Evolutionary conservation across 2,113 vertebrate species (phyloP).

Genomic region (Atrichornis clamosus): DNA sequence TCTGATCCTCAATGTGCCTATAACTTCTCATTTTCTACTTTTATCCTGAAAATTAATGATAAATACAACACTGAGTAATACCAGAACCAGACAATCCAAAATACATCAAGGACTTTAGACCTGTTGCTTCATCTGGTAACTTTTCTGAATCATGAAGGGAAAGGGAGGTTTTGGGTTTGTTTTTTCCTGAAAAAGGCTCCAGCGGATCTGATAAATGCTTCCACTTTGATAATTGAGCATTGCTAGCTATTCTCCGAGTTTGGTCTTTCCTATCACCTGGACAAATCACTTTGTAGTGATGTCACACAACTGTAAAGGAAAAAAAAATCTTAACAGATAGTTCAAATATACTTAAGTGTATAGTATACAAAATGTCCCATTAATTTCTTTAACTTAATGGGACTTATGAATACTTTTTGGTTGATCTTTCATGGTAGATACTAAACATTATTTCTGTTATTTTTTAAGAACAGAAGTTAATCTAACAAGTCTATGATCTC

Average conservation of each 20-base stretch:
- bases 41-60: neutral
- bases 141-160: neutral
- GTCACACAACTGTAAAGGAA: neutral
- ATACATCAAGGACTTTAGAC: neutral
- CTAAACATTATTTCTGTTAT: neutral
- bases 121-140: neutral
- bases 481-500: neutral
- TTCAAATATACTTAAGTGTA: neutral
- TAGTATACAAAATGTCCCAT: neutral
- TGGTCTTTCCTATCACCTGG: neutral
- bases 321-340: neutral
- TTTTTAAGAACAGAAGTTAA: neutral
- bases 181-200: neutral
- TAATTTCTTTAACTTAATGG: neutral
- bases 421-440: neutral
- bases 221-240: neutral
- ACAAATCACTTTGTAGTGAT: neutral
- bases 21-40: neutral
- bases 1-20: neutral
- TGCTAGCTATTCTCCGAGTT: neutral
- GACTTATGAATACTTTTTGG: neutral
- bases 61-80: neutral
- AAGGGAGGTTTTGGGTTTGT: rapidly evolving
- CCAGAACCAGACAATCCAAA: neutral
- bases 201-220: neutral